Evolutionary conservation across 2,888 invertebrate genomes (phyloP).

Genomic region (Glyphotaelius pellucidus): DNA sequence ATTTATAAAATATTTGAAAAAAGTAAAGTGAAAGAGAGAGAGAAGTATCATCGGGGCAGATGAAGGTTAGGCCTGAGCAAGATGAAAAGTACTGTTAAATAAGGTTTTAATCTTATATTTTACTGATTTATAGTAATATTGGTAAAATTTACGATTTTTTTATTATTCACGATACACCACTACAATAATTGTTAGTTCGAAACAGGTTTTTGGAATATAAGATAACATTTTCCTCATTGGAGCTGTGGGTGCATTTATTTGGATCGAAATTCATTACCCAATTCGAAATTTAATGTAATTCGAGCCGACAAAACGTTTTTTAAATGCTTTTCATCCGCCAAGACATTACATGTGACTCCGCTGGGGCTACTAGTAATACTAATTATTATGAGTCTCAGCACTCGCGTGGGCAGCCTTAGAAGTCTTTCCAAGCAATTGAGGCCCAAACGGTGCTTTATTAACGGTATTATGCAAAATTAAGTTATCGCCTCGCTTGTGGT

Average conservation of each 20-base stretch:
- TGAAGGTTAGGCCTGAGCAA: no score
- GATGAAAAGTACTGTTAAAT: no score
- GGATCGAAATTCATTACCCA: neutral
- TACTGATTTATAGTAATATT: no score
- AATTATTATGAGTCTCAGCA: neutral
- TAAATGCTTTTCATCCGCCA: neutral
- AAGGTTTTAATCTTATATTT: no score
- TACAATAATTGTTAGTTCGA: neutral
- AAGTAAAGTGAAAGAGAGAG: no score
- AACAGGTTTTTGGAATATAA: neutral
- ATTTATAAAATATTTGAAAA: no score
- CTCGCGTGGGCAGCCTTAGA: conserved; percentile 44
- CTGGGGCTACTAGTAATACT: neutral
- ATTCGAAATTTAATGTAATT: neutral
- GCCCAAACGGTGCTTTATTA: conserved; percentile 60
- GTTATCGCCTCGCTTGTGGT: conserved; percentile 51
- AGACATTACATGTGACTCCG: neutral
- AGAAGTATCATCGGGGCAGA: no score
- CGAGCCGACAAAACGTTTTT: neutral
- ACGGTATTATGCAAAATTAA: conserved; percentile 64
- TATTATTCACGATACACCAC: no score
- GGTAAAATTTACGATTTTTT: no score
- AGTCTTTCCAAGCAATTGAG: conserved; percentile 43
- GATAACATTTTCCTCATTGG: neutral
- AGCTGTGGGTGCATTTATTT: neutral